Percentiles rank a stretch among this genome's conserved stretches.
phyloP scores from a whole-genome alignment of 2,113 vertebrate genomes.

The Elaphurus davidianus region DNA sequence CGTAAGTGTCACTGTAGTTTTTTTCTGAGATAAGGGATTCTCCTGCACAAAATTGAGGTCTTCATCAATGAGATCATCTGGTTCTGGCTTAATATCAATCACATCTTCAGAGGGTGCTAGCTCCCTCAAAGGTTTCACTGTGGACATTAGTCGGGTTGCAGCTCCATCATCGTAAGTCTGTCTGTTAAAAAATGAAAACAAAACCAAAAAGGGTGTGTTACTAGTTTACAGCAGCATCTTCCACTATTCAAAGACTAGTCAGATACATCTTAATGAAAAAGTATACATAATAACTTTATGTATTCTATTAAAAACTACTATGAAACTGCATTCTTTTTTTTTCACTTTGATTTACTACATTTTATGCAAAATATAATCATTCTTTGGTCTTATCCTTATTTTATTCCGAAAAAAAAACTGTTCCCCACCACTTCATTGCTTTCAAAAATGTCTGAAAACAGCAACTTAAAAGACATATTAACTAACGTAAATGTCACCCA shows the following conservation, averaged over 20 bases:
- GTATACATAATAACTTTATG: not conserved
- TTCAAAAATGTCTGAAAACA: not conserved
- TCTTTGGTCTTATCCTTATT: not conserved
- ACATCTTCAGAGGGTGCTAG: constrained; percentile 91
- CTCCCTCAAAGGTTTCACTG: constrained; percentile 92
- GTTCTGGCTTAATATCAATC: constrained; percentile 97
- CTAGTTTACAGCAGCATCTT: not conserved
- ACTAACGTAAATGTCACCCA: not conserved
- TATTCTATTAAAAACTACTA: not conserved
- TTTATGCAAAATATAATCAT: not conserved
- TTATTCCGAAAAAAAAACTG: constrained; percentile 19
- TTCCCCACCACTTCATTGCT: not conserved
- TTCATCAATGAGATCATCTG: constrained; percentile 93
- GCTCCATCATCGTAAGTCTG: constrained; percentile 80
- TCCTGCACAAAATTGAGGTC: constrained; percentile 87
- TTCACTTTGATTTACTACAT: not conserved
- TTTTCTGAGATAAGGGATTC: constrained; percentile 80
- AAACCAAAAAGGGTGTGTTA: not conserved
- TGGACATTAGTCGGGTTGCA: constrained; percentile 87
- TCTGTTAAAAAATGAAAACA: constrained; percentile 56
- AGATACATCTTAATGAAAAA: not conserved
- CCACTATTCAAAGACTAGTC: not conserved
- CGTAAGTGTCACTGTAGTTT: constrained; percentile 79
- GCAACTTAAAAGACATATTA: not conserved
- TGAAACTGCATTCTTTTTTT: not conserved